A percentile compares a stretch with the other conserved stretches of the same genome.
Conservation (phyloP, 2,888 invertebrate species). For the Cabera pusaria region DNA sequence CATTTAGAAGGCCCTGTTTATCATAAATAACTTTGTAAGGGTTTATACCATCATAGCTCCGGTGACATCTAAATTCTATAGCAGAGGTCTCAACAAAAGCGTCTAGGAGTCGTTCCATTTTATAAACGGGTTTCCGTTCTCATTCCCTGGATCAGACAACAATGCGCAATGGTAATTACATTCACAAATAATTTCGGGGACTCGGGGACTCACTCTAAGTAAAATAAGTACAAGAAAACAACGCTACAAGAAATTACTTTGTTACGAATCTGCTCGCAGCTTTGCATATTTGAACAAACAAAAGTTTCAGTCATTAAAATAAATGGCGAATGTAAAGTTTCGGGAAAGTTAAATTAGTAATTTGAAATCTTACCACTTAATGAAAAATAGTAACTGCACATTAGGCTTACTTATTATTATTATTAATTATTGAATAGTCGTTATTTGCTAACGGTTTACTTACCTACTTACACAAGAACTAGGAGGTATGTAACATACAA, state of each 20-base stretch:
- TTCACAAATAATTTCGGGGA: conserved; percentile 54
- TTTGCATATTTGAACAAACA: conserved; percentile 40
- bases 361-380: too few species aligned
- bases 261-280: conserved; percentile 33
- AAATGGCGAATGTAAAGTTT: conserved; percentile 7
- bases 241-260: conserved; percentile 44
- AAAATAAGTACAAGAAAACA: conserved; percentile 25
- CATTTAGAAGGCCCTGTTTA: too few species aligned
- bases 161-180: conserved; percentile 55
- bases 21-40: too few species aligned
- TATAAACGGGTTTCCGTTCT: conserved; percentile 47
- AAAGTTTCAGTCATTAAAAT: conserved; percentile 25
- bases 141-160: conserved; percentile 51
- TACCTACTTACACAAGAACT: too few species aligned
- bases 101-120: conserved; percentile 41
- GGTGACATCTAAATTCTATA: conserved; percentile 21
- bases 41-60: conserved; percentile 3
- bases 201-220: conserved; percentile 24
- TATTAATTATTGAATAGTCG: too few species aligned
- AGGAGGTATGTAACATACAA: too few species aligned
- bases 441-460: too few species aligned
- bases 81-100: conserved; percentile 19
- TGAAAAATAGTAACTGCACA: too few species aligned
- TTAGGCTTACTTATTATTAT: too few species aligned
- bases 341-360: too few species aligned